phyloP scores from a whole-genome alignment of 2,113 vertebrate species.

The Microcebus jonahi region DNA sequence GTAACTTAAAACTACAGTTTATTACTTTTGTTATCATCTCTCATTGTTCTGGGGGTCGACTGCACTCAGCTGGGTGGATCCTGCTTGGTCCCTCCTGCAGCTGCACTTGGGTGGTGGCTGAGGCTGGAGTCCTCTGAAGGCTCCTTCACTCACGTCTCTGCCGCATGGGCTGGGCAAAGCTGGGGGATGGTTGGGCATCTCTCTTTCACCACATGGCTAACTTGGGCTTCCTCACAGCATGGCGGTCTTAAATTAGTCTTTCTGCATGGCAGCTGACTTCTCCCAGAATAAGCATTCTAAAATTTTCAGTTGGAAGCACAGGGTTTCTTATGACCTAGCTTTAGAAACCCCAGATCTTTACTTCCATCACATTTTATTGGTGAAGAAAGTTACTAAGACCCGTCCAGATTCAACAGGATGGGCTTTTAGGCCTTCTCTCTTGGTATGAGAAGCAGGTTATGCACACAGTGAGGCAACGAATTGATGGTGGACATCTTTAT shows the following conservation, averaged over 20 bases:
- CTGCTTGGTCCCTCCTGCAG: not conserved
- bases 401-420: not conserved
- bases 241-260: not conserved
- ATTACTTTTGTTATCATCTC: not conserved
- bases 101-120: not conserved
- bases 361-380: not conserved
- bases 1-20: not conserved
- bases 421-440: not conserved
- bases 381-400: not conserved
- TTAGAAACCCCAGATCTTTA: not conserved
- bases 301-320: not conserved
- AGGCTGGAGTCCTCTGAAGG: not conserved
- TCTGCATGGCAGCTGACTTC: not conserved
- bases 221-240: not conserved
- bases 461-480: not conserved
- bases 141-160: not conserved
- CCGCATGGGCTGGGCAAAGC: not conserved
- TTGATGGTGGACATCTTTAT: not conserved
- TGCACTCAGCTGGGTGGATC: not conserved
- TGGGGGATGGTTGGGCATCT: not conserved
- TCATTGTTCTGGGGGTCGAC: not conserved
- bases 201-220: not conserved
- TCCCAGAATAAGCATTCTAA: not conserved
- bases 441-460: not conserved
- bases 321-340: not conserved